Evolutionary conservation across 2,113 vertebrate species (phyloP).

Genomic region (Tragulus kanchil): DNA sequence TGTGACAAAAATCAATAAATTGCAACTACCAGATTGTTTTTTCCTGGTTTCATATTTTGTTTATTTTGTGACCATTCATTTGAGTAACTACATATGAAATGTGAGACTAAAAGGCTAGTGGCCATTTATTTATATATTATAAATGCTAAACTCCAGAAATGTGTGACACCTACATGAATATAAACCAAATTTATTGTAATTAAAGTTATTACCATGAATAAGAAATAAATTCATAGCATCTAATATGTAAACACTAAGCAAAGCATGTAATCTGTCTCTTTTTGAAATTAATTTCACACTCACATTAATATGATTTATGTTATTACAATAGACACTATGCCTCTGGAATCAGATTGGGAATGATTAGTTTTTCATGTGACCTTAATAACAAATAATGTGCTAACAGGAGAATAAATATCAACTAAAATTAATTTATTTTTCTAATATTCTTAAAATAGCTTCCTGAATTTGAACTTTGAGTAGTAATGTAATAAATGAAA

Average conservation of each 20-base stretch:
- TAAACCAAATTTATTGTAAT: conserved; percentile 82
- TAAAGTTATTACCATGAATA: conserved; percentile 82
- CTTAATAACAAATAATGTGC: conserved; percentile 69
- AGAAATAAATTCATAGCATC: conserved; percentile 82
- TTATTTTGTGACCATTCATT: conserved; percentile 73
- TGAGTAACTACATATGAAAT: conserved; percentile 52
- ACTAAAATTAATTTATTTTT: conserved; percentile 73
- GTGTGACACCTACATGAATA: conserved; percentile 66
- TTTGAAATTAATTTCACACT: conserved; percentile 71
- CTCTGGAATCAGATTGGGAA: conserved; percentile 55
- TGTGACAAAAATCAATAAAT: conserved; percentile 70
- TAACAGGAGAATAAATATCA: conserved; percentile 75
- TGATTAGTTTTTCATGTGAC: conserved; percentile 72
- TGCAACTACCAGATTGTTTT: conserved; percentile 13
- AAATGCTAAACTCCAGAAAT: conserved; percentile 63
- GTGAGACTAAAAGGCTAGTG: conserved; percentile 52
- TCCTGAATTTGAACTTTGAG: background rate
- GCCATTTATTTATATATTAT: conserved; percentile 59
- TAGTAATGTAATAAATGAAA: conserved; percentile 30
- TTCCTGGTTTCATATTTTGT: conserved; percentile 53
- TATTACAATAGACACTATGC: conserved; percentile 36
- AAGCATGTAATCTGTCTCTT: conserved; percentile 75
- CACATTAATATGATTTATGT: conserved; percentile 78
- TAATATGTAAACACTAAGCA: conserved; percentile 77
- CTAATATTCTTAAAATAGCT: conserved; percentile 64